Evolutionary conservation across 1,140 invertebrate genomes (phyloP).

Genomic region (Papilio polytes): DNA sequence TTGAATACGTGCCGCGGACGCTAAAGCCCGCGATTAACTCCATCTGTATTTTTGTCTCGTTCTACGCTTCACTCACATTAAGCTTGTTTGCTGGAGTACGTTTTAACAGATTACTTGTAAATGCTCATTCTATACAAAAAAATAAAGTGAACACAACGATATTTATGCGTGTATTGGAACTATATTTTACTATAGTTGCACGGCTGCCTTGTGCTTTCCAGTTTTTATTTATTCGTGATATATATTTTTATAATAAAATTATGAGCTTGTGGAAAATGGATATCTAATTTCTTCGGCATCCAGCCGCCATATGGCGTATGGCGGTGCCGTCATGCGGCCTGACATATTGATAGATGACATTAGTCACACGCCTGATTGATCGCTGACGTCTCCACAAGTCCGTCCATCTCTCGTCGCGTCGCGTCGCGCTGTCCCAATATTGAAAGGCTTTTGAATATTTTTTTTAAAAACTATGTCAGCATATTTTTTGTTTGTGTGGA

Average conservation of each 20-base stretch:
- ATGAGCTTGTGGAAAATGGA: conserved; percentile 64
- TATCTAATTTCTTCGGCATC: conserved; percentile 72
- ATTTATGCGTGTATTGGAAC: neutral
- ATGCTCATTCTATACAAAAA: neutral
- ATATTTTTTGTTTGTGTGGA: conserved; percentile 29
- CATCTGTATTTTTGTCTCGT: conserved; percentile 62
- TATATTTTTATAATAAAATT: conserved; percentile 27
- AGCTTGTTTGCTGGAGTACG: conserved; percentile 7
- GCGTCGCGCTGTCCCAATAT: conserved; percentile 58
- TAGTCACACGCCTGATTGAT: conserved; percentile 75
- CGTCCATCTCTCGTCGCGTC: conserved; percentile 59
- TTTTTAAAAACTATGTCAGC: conserved; percentile 43
- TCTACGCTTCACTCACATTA: conserved; percentile 47
- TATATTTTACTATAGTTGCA: neutral
- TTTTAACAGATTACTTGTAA: conserved; percentile 15
- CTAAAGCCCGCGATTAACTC: conserved; percentile 78
- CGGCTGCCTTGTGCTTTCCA: neutral
- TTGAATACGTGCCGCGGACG: conserved; percentile 70
- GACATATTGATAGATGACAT: conserved; percentile 81
- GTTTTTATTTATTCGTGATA: neutral
- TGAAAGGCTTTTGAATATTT: conserved; percentile 52
- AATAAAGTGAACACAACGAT: neutral
- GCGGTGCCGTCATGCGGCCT: conserved; percentile 51
- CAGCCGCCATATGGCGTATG: conserved; percentile 73
- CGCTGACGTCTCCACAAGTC: conserved; percentile 67